Base-by-base conservation (phyloP, 2,113 vertebrate species). In the Psettodes erumei region DNA sequence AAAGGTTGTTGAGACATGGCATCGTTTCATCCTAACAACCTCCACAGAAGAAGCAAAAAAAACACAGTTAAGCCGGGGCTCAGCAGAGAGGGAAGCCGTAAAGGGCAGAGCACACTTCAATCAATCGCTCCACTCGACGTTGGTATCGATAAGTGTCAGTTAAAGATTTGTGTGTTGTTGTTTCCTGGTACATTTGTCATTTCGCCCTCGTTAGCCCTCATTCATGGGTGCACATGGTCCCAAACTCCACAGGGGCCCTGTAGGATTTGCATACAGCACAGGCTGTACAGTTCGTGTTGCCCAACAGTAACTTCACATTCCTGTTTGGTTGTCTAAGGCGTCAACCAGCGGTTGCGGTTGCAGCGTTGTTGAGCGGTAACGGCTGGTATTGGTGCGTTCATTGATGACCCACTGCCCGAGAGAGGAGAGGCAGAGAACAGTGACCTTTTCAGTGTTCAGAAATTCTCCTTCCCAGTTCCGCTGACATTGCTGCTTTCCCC, bases 1-100 rank as follows among this genome's bases (percentile, higher is more conserved):
- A 79, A 10, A 37, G 60, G 69, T 82, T 40, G 27, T 54, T 15
- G 38, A 68, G 64, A 58, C 45, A 47, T 5, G 23, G n/a, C 35
- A 25, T 59, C 9, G 18, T 42, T 56, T 28, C 1, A 40, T 48
- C 8, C 1, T n/a, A 23, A 38, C 68, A 71, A 72, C 71, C 55
- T 75, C 55, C 23, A 63, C 43, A 40, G 15, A 43, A 3, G 23
- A 45, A 19, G 75, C 1, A 42, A 33, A 19, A 51, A 54, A 21
- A 42, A 23, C 1, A 35, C 50, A 42, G 43, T 19, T 35, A 16
- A 19, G 37, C 21, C 10, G 0, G 53, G 3, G 35, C 11, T 35
- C 5, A 30, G 12, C 4, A n/a, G 40, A 30, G 35, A 30, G 21
- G 8, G 9, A 50, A 23, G 27, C 16, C 25, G 32, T 0, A 30